Evolutionary conservation across 1,140 invertebrate genomes (phyloP).

Genomic region (Dolichoris vasculosae): DNA sequence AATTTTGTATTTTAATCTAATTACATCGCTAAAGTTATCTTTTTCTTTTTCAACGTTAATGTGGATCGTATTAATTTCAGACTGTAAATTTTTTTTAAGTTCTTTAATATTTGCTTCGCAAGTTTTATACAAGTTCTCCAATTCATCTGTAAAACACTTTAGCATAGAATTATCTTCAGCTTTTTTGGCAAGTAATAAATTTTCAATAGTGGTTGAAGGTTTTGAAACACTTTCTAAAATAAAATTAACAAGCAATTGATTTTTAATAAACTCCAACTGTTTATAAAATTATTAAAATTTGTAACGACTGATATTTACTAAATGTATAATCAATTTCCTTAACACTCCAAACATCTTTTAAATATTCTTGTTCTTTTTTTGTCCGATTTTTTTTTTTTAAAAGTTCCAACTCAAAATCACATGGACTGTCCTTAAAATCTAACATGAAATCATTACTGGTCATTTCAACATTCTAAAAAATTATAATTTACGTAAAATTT

Average conservation of each 20-base stretch:
- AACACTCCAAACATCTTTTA: constrained; percentile 46
- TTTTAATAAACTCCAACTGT: not conserved
- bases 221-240: constrained; percentile 49
- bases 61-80: constrained; percentile 13
- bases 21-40: constrained; percentile 35
- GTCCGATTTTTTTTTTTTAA: not conserved
- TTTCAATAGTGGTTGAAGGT: constrained; percentile 48
- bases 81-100: constrained; percentile 23
- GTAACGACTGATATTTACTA: constrained; percentile 40
- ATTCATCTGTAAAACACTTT: constrained; percentile 19
- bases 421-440: not conserved
- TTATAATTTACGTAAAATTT: not conserved
- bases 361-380: constrained; percentile 43
- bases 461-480: not conserved
- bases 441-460: not conserved
- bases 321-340: constrained; percentile 43
- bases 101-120: not conserved
- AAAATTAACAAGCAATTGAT: not conserved
- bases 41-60: not conserved
- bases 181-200: constrained; percentile 3
- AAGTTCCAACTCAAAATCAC: not conserved
- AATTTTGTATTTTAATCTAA: not conserved
- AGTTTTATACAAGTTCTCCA: constrained; percentile 3
- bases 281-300: not conserved
- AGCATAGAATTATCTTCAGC: not conserved